phyloP scores from a whole-genome alignment of 1,140 invertebrate species.

The Nephila pilipes region DNA sequence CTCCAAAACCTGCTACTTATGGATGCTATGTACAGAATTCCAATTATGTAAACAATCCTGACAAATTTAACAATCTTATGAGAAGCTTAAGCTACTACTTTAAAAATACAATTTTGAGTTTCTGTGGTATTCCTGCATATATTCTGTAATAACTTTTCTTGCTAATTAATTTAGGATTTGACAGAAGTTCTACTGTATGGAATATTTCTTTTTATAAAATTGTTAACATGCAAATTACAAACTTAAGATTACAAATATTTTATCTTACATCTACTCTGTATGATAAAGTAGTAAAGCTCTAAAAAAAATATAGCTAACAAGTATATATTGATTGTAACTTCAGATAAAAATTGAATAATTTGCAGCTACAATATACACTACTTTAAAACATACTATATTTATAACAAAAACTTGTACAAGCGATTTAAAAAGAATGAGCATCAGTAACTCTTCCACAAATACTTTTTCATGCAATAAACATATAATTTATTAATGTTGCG shows the following conservation, averaged over 20 bases:
- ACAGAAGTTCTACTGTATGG: conserved; percentile 54
- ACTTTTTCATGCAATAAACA: conserved; percentile 43
- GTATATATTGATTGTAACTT: conserved; percentile 67
- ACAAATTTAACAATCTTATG: not conserved
- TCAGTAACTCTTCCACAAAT: conserved; percentile 26
- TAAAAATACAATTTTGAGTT: no score
- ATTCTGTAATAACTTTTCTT: not conserved
- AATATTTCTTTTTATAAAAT: conserved; percentile 43
- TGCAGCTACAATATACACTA: conserved; percentile 62
- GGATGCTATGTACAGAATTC: not conserved
- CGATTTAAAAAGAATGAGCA: conserved; percentile 52
- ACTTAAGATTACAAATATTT: conserved; percentile 65
- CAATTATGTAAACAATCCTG: not conserved
- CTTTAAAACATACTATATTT: conserved; percentile 55
- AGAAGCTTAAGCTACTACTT: not conserved
- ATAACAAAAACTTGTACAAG: conserved; percentile 55
- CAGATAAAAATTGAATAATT: conserved; percentile 63
- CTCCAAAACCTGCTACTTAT: not conserved
- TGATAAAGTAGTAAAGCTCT: conserved; percentile 71
- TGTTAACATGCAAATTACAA: conserved; percentile 9
- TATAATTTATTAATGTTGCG: conserved; percentile 26
- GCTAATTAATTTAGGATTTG: not conserved
- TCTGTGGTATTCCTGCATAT: no score
- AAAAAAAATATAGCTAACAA: conserved; percentile 69
- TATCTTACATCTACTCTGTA: conserved; percentile 47